These are phyloP conservation scores for Frieseomelitta varia DNA, from an alignment of 1,140 invertebrate genomes.

Conservation along the genomic window DNA sequence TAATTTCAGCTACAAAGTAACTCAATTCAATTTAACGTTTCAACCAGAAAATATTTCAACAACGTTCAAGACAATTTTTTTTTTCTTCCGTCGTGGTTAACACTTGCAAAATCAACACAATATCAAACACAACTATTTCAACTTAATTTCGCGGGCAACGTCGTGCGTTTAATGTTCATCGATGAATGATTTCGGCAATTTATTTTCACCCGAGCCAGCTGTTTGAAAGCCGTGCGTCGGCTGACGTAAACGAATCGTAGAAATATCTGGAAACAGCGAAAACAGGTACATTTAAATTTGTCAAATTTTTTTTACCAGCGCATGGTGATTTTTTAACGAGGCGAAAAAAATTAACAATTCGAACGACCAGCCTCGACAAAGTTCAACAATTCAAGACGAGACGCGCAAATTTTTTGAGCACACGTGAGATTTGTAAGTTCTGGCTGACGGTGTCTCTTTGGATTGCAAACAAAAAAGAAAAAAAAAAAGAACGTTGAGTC, in stretches of 20 bases:
- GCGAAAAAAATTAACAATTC: neutral
- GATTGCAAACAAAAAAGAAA: neutral
- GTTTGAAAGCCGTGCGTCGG: neutral
- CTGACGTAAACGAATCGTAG: neutral
- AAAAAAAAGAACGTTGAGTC: neutral
- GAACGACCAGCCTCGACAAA: neutral
- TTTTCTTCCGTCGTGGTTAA: too few relatives aligned
- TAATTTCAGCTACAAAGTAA: too few relatives aligned
- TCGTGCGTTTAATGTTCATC: neutral
- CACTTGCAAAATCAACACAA: neutral
- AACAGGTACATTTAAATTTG: neutral
- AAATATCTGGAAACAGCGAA: neutral
- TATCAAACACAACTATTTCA: neutral
- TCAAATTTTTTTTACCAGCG: neutral
- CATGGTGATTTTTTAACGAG: neutral
- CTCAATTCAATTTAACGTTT: too few relatives aligned
- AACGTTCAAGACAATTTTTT: neutral
- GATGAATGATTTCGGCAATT: neutral
- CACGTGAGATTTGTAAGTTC: neutral
- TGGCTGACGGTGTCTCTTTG: neutral
- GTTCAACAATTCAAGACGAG: neutral
- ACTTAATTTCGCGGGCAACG: neutral
- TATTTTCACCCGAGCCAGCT: neutral
- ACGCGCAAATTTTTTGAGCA: neutral
- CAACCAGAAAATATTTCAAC: too few relatives aligned